Percentiles rank a stretch among this genome's conserved stretches.
These are phyloP conservation scores for Euwallacea fornicatus DNA, from an alignment of 1,140 invertebrate species.

Conservation along the genomic window DNA sequence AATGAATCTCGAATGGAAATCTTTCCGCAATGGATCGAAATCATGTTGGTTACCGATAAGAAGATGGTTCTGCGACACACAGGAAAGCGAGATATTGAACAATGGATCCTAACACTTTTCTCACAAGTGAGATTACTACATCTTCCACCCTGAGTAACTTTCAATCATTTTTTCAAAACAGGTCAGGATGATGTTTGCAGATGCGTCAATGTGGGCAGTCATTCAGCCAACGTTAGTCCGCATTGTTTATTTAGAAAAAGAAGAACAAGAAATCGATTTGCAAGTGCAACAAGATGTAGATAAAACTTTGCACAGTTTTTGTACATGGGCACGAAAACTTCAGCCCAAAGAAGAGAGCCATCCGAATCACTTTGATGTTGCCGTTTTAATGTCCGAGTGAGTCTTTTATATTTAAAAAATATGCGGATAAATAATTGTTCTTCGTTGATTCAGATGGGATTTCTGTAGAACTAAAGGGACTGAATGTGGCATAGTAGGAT, in stretches of 20 bases:
- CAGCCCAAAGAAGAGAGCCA: constrained; percentile 67
- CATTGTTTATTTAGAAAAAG: constrained; percentile 59
- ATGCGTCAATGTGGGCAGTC: constrained; percentile 65
- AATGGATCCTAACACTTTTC: constrained; percentile 54
- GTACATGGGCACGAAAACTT: constrained; percentile 65
- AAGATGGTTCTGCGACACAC: constrained; percentile 66
- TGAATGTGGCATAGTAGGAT: constrained; percentile 65
- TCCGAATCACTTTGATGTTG: constrained; percentile 71
- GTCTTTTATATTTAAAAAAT: too few relatives aligned
- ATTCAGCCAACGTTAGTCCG: constrained; percentile 68
- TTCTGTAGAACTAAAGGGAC: constrained; percentile 53
- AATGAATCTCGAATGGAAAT: neutral
- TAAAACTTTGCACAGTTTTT: constrained; percentile 66
- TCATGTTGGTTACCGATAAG: constrained; percentile 66
- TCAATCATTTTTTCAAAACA: neutral
- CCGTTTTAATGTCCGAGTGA: constrained; percentile 56
- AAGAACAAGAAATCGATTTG: constrained; percentile 59
- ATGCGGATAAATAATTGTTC: too few relatives aligned
- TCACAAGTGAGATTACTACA: too few relatives aligned
- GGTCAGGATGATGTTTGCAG: constrained; percentile 57
- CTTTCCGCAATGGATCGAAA: constrained; percentile 59
- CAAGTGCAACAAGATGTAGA: constrained; percentile 62
- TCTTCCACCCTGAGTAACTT: too few relatives aligned
- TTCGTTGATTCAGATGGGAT: constrained; percentile 42
- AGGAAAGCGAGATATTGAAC: constrained; percentile 60